These are phyloP conservation scores for Palaemon carinicauda DNA, from an alignment of 1,140 invertebrate species.

Conservation along the genomic window DNA sequence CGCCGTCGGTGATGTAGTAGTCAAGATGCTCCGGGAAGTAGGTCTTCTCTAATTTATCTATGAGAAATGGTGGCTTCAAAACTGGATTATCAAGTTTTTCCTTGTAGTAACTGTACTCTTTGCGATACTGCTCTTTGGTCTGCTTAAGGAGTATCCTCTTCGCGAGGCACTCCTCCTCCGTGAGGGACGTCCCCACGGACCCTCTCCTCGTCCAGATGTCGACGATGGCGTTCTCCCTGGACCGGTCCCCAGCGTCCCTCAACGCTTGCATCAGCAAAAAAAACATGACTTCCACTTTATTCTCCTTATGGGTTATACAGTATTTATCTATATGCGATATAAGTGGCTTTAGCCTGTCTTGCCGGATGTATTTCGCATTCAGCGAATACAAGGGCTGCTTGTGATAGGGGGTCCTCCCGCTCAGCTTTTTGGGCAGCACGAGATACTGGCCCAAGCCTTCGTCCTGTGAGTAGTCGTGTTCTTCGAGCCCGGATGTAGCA, in stretches of 20 bases:
- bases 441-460: conserved; percentile 17
- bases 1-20: conserved; percentile 30
- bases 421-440: conserved; percentile 33
- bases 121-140: conserved; percentile 46
- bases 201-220: conserved; percentile 32
- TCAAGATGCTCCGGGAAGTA: conserved; percentile 47
- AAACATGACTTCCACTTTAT: conserved; percentile 46
- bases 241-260: conserved; percentile 28
- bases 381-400: conserved; percentile 33
- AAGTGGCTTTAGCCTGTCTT: conserved; percentile 39
- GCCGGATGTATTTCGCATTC: conserved; percentile 42
- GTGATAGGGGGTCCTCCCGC: conserved; percentile 29
- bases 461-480: conserved; percentile 44
- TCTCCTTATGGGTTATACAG: conserved; percentile 36
- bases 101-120: conserved; percentile 45
- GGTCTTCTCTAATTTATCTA: conserved; percentile 37
- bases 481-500: conserved; percentile 21
- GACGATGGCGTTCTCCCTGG: conserved; percentile 7
- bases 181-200: conserved; percentile 21
- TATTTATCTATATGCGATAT: conserved; percentile 48
- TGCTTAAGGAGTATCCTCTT: conserved; percentile 44
- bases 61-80: conserved; percentile 39
- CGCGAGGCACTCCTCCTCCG: conserved; percentile 43
- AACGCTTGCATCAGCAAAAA: conserved; percentile 38
- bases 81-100: conserved; percentile 42